Evolutionary conservation across 2,888 invertebrate genomes (phyloP), one percentile per base, ranked within the genome.

Genomic region (Zygogramma bicolorata): DNA sequence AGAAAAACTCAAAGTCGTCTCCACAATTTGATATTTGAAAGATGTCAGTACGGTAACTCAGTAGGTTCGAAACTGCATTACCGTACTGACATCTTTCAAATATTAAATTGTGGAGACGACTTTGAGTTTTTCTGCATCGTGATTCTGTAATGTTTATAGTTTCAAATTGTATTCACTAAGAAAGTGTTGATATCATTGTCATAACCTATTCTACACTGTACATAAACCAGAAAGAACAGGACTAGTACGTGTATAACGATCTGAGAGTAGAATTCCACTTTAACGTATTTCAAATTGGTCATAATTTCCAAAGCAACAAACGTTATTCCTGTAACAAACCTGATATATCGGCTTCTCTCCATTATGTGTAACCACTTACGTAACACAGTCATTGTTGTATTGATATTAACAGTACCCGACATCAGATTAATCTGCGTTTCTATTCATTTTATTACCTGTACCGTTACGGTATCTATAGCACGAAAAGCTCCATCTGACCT

Each of bases 401-500:
- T 67, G 49, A 67, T 60, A 67, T 25, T 67, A 67, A 67, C 67
- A 49, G 67, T 67, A 49, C 68, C 34, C 53, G 68, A 38, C 53
- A 27, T 53, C 53, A 61, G 68, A 61, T 68, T 53, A 62, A 61
- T 68, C 61, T 68, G n/a, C 31, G 63, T 46, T 49, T 46, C 63
- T 34, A 63, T 46, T 63, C 46, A 63, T 63, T 63, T 63, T 63
- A 63, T 63, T 46, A 46, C 63, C 46, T 46, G 58, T 71, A 73
- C 73, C 73, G 73, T 73, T 73, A 73, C 40, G 53, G 61, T 73
- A 73, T 62, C 69, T 62, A 40, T 65, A 69, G 67, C 71, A 71
- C 22, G 65, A 70, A 66, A 70, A 40, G 60, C 27, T 13, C 6
- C 61, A 61, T 73, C 73, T 66, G 60, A 61, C 70, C 66, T 63